Base-by-base conservation (phyloP, 2,888 invertebrate genomes). In the Cryptocephalus primarius region DNA sequence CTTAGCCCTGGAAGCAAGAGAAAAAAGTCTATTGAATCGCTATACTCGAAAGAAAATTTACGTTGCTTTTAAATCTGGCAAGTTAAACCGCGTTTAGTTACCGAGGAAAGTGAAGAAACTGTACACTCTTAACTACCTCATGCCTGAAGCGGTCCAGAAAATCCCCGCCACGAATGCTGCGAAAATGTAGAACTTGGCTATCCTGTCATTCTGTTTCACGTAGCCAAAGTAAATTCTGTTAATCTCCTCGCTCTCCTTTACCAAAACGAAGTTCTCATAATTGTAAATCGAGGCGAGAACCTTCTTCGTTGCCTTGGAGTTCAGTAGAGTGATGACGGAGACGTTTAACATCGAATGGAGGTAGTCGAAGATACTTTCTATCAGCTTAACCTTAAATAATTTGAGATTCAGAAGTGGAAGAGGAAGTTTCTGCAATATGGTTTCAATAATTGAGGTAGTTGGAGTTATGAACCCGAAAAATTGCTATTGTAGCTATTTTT, bases 301-400 rank as follows among this genome's bases (percentile, higher is more conserved):
- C 4, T 43, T 38, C 13, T 46, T 32, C 32, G 45, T 44, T 8
- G 13, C 39, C 8, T 32, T 39, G 8, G 41, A 44, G 32, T 44
- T 46, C 4, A 48, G 22, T 39, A 51, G 34, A 9, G 44, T 10
- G 6, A 44, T 45, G 38, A 51, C 42, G n/a, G 43, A 33, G 10
- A 44, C 34, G 10, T 46, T 45, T 10, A 46, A 44, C 8, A 44
- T 41, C 33, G 42, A 43, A 9, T 48, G 48, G 9, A 48, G 36
- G 33, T 48, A 51, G 14, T 46, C 46, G 31, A 45, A 45, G 1
- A 44, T 14, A 8, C 33, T 33, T 42, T 51, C 50, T 14, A 44
- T 43, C 8, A 46, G 40, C 6, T 39, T 48, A 11, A 13, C 41
- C 10, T 46, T 39, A 22, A 22, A 22, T 22, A 22, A 22, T 22